Percentiles rank a stretch among this genome's conserved stretches.
These are phyloP conservation scores for Alauda arvensis DNA, from an alignment of 2,797 vertebrate genomes.

Conservation along the genomic window DNA sequence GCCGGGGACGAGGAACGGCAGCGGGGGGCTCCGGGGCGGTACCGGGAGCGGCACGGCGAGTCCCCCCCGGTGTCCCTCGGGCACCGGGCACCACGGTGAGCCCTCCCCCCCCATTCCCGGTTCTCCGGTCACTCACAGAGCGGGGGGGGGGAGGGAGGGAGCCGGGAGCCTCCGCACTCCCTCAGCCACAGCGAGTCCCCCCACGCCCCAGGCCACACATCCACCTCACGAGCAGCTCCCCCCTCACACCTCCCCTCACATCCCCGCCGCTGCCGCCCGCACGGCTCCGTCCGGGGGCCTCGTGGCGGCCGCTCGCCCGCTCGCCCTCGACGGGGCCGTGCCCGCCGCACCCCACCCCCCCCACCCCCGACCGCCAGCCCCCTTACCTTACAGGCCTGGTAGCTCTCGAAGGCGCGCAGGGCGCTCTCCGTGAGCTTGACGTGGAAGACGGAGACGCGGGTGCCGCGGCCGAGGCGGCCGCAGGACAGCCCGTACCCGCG, in stretches of 20 bases:
- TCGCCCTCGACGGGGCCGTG: neutral
- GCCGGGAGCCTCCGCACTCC: neutral
- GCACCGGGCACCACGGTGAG: neutral
- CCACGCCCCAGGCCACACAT: neutral
- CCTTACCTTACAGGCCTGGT: constrained; percentile 85
- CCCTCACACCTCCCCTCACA: neutral
- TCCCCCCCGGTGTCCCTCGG: neutral
- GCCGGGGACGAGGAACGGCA: rapidly evolving
- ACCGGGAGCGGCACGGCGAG: neutral
- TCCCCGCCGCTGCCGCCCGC: neutral
- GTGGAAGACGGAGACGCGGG: constrained; percentile 91
- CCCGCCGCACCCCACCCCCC: neutral
- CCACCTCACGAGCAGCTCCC: too few species aligned
- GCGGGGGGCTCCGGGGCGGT: neutral
- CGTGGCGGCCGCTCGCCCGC: neutral
- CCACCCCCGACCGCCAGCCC: neutral
- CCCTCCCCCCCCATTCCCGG: neutral
- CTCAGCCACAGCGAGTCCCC: neutral
- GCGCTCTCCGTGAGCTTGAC: constrained; percentile 97
- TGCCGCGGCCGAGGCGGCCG: constrained; percentile 90
- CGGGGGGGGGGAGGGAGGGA: too few species aligned
- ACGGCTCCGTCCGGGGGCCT: neutral
- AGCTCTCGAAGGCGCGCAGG: constrained; percentile 88
- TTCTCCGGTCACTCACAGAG: neutral
- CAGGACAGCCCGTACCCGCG: constrained; percentile 95